Base-by-base conservation (phyloP, 2,888 invertebrate species). In the Himalopsyche tibetana region DNA sequence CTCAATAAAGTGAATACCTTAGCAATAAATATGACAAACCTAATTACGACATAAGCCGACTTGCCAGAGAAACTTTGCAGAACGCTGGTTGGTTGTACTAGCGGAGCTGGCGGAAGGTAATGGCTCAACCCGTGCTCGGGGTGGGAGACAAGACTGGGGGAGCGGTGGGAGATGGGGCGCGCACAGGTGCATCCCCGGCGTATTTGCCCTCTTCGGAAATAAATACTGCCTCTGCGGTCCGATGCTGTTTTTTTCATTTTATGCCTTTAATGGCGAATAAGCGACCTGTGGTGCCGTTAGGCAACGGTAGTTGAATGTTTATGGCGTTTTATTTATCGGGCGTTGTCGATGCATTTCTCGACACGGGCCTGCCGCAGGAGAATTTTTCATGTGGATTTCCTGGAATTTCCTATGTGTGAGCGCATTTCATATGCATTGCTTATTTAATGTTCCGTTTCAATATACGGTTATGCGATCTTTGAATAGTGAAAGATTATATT, bases 181-280 rank as follows among this genome's bases (percentile, higher is more conserved):
- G n/a, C 74, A 79, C 45, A 79, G 79, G 84, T 45, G 84, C 45
- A 38, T 42, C 69, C 69, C 83, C 45, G 80, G 80, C 45, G 80
- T 80, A 45, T 80, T 45, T 80, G 42, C 74, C 74, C 74, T 74
- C 74, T 74, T 74, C 74, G 74, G 74, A 12, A 74, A 74, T 74
- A 74, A 74, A 74, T 74, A 74, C 74, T 74, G 38, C 74, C 28
- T 19, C 63, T 63, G 63, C 63, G 63, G 63, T 63, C 63, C 74
- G 74, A 74, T 74, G 38, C 36, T 36, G 36, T 28, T 36, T 74
- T 74, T 74, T 36, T 15, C 74, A 12, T 74, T 74, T 74, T 74
- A 36, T 74, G 2, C n/a, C 74, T 74, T 74, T 74, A 74, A 74
- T 74, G 36, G 74, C 74, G 74, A 38, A 28, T 74, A 74, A 74